Conservation (phyloP, 2,113 vertebrate species). For the Calidris pugnax region DNA sequence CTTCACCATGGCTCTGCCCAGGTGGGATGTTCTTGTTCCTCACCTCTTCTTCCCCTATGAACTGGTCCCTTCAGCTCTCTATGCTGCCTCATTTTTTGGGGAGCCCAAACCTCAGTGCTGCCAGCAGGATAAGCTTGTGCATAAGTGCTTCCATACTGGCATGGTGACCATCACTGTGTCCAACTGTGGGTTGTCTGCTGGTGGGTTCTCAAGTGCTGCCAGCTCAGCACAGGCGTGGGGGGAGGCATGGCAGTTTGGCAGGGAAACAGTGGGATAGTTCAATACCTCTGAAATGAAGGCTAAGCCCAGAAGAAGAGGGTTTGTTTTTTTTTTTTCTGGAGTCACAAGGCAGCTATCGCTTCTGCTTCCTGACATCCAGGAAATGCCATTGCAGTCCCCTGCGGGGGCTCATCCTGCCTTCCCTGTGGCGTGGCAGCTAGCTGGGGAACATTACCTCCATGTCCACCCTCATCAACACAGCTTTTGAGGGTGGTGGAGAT, state of each 20-base stretch:
- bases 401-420: not conserved
- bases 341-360: not conserved
- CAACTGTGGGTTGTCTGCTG: accelerated
- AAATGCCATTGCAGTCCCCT: not conserved
- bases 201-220: not conserved
- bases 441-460: not conserved
- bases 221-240: not conserved
- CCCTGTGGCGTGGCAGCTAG: not conserved
- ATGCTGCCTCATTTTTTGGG: not conserved
- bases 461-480: accelerated
- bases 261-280: not conserved
- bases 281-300: not conserved
- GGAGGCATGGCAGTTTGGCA: accelerated
- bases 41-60: not conserved
- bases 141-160: not conserved
- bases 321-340: not conserved
- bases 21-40: not conserved
- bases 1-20: accelerated
- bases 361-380: not conserved
- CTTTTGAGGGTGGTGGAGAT: not conserved
- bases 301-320: not conserved
- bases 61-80: not conserved
- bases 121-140: not conserved
- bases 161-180: not conserved
- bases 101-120: not conserved